phyloP scores from a whole-genome alignment of 2,888 invertebrate genomes.

The Uloborus plumipes region DNA sequence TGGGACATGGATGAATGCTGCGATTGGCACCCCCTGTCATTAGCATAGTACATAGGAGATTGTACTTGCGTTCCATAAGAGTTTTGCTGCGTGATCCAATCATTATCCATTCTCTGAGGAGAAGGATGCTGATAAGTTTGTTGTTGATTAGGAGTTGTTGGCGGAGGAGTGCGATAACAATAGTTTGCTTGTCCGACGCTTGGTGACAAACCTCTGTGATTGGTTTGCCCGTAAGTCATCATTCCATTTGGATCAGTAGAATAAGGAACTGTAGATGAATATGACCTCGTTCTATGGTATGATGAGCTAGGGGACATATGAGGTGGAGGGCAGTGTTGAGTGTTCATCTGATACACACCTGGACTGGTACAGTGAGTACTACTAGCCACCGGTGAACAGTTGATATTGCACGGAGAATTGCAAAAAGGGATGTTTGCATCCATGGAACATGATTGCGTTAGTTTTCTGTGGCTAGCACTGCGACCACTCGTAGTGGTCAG shows the following conservation, averaged over 20 bases:
- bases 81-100: slow-evolving; percentile 53
- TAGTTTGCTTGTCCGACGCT: slow-evolving; percentile 46
- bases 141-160: slow-evolving; percentile 50
- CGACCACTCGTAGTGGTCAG: slow-evolving; percentile 14
- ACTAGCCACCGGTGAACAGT: slow-evolving; percentile 40
- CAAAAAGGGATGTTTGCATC: slow-evolving; percentile 52
- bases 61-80: slow-evolving; percentile 48
- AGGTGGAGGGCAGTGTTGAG: slow-evolving; percentile 47
- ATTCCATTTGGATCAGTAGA: slow-evolving; percentile 46
- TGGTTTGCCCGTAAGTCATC: slow-evolving; percentile 46
- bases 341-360: slow-evolving; percentile 37
- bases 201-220: slow-evolving; percentile 58
- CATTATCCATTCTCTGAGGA: slow-evolving; percentile 60
- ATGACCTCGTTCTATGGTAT: slow-evolving; percentile 49
- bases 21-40: slow-evolving; percentile 40
- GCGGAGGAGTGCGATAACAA: slow-evolving; percentile 62
- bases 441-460: slow-evolving; percentile 57
- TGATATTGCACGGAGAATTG: slow-evolving; percentile 60
- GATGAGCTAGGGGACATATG: slow-evolving; percentile 55
- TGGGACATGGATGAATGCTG: slow-evolving; percentile 45
- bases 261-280: slow-evolving; percentile 44
- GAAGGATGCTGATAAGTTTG: slow-evolving; percentile 40
- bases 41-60: slow-evolving; percentile 46
- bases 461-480: slow-evolving; percentile 36
- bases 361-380: slow-evolving; percentile 53